Conservation (phyloP, 2,888 invertebrate species). For the Diaprepes abbreviatus region DNA sequence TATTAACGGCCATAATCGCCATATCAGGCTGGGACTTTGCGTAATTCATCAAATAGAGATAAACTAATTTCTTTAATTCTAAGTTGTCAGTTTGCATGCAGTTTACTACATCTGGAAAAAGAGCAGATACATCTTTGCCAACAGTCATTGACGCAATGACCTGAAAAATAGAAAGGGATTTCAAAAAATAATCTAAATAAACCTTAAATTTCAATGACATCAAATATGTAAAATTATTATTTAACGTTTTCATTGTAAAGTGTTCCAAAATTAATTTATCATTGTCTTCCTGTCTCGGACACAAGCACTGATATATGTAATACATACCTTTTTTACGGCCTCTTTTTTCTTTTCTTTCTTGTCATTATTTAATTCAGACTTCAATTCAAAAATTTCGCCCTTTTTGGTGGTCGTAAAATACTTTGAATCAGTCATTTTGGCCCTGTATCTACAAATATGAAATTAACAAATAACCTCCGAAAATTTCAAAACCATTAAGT, state of each 20-base stretch:
- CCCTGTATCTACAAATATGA: not conserved
- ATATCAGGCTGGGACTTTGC: constrained; percentile 99
- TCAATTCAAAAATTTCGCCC: constrained; percentile 99
- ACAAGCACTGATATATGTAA: too few relatives aligned
- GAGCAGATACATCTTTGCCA: constrained; percentile 98
- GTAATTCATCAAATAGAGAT: constrained; percentile 99
- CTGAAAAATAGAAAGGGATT: constrained; percentile 67
- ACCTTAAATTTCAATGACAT: too few relatives aligned
- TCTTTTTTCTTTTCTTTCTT: constrained; percentile 99
- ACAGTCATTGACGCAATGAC: constrained; percentile 99
- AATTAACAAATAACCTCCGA: not conserved
- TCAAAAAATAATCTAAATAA: constrained; percentile 46
- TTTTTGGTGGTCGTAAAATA: constrained; percentile 99
- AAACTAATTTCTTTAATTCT: constrained; percentile 98
- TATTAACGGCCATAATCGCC: constrained; percentile 99
- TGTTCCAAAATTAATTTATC: too few relatives aligned
- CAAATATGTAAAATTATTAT: too few relatives aligned
- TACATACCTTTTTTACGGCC: constrained; percentile 96
- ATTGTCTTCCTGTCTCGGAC: too few relatives aligned
- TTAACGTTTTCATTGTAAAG: too few relatives aligned
- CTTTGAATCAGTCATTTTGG: constrained; percentile 96
- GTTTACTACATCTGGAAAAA: constrained; percentile 99
- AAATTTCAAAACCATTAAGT: too few relatives aligned
- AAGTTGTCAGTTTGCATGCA: constrained; percentile 99
- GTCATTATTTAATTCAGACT: constrained; percentile 98